Conservation (phyloP, 1,140 invertebrate species). For the Carcinoscorpius rotundicauda region DNA sequence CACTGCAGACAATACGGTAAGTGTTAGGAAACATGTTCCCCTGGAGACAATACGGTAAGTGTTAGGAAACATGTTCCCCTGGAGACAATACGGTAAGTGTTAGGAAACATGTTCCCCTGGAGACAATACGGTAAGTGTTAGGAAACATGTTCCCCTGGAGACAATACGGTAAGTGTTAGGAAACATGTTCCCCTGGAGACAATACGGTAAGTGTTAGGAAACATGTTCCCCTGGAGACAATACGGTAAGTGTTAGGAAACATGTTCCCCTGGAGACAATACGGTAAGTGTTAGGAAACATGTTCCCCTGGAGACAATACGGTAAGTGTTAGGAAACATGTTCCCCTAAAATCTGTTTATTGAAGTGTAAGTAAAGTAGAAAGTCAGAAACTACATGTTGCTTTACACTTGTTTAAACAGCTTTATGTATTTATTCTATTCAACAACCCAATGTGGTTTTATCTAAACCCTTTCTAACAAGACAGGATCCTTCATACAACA, state of each 20-base stretch:
- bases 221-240: constrained; percentile 27
- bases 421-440: no score
- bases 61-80: background rate
- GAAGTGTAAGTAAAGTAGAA: no score
- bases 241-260: constrained; percentile 15
- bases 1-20: constrained; percentile 26
- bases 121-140: constrained; percentile 24
- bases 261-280: constrained; percentile 28
- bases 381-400: no score
- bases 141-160: constrained; percentile 20
- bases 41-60: constrained; percentile 25
- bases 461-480: no score
- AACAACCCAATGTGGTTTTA: no score
- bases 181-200: constrained; percentile 23
- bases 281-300: constrained; percentile 11
- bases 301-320: constrained; percentile 27
- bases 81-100: constrained; percentile 25
- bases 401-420: no score
- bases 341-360: no score
- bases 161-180: constrained; percentile 22
- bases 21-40: background rate
- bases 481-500: no score
- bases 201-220: constrained; percentile 20
- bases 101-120: constrained; percentile 13
- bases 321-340: constrained; percentile 3